A percentile compares a stretch with the other conserved stretches of the same genome.
Conservation (phyloP, 1,140 invertebrate genomes). For the Listronotus bonariensis region DNA sequence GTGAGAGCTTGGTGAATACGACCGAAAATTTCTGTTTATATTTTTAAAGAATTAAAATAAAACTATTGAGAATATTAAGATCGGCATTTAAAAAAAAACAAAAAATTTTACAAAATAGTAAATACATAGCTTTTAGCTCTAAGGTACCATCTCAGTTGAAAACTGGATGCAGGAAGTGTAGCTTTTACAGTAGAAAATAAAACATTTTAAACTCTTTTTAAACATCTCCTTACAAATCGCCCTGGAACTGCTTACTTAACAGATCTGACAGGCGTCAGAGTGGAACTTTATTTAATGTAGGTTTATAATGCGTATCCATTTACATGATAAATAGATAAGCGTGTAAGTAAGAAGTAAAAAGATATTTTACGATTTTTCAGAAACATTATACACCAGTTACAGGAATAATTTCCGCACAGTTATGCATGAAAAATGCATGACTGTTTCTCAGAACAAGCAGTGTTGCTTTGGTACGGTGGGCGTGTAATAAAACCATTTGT, state of each 20-base stretch:
- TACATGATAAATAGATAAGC: constrained; percentile 35
- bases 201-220: constrained; percentile 1
- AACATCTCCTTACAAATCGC: constrained; percentile 17
- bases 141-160: too few relatives aligned
- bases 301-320: constrained; percentile 26
- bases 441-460: constrained; percentile 5
- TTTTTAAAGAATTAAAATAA: too few relatives aligned
- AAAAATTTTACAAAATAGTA: too few relatives aligned
- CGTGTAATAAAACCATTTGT: constrained; percentile 3
- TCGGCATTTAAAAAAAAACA: too few relatives aligned
- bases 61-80: too few relatives aligned
- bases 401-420: constrained; percentile 28
- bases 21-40: too few relatives aligned
- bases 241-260: constrained; percentile 4
- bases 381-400: constrained; percentile 23
- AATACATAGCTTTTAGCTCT: too few relatives aligned
- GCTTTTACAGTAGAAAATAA: too few relatives aligned
- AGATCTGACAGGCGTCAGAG: constrained; percentile 11
- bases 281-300: constrained; percentile 14
- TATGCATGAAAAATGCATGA: constrained; percentile 21
- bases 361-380: constrained; percentile 29
- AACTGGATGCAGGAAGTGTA: too few relatives aligned
- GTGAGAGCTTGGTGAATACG: too few relatives aligned
- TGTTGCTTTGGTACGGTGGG: constrained; percentile 2
- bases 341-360: constrained; percentile 14